Evolutionary conservation across 1,140 invertebrate genomes (phyloP), one percentile per base, ranked within the genome.

Genomic region (Lamellibrachia luymesi): DNA sequence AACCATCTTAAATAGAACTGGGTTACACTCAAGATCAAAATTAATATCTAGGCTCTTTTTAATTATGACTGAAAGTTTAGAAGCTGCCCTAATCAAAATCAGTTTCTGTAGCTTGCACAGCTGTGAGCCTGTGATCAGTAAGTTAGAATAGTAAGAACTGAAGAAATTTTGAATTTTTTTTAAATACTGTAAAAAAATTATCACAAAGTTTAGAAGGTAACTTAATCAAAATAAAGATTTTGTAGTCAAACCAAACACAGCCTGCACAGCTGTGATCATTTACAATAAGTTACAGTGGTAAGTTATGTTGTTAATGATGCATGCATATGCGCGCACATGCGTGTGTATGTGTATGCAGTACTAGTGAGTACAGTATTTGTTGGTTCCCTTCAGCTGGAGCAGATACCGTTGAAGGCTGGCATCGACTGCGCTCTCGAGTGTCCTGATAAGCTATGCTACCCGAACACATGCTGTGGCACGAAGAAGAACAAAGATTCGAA

Each of bases 391-490:
- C 91, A 91, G 91, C 51, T 91, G 49, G 91, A 91, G 27, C 49
- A 91, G 91, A 91, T 91, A 17, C 90, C 64, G 17, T 22, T 80
- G 64, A 22, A 2, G 7, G 64, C 90, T 6, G 94, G 92, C 25
- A 93, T 94, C 92, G 94, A 92, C 27, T 95, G 95, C 93, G 91
- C 92, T 25, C 91, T 95, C 50, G 95, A 95, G n/a, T 95, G 95
- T 94, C 95, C 95, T n/a, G 95, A 95, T 27, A 95, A 94, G 91
- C 94, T 90, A 0, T 95, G 95, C 93, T 94, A 94, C 91, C 93
- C 93, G 0, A 94, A 95, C 92, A 95, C 95, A 1, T 95, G 95
- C 92, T 95, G 95, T 93, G 94, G 93, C 10, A 93, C 64, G 38
- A 94, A 93, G 51, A 92, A 90, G 92, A 91, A 27, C 38, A 49